These are phyloP conservation scores for Nemopilema nomurai DNA, from an alignment of 30 jellyfish, hydroid and myxozoan genomes.

Conservation along the genomic window DNA sequence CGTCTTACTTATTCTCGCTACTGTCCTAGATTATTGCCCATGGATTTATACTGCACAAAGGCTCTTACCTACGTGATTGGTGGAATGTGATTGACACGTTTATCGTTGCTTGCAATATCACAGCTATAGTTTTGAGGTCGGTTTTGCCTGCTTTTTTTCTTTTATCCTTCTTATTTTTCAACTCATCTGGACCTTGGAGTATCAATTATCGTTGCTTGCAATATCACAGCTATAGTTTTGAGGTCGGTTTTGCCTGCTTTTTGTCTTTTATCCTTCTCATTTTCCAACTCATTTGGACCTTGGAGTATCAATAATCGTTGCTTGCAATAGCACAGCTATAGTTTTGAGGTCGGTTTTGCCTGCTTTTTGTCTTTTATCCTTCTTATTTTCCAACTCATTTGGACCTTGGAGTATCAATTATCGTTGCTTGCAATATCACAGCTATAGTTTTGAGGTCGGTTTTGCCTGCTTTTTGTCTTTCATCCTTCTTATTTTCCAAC, in stretches of 20 bases:
- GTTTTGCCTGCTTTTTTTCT: not conserved
- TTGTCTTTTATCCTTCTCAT: not conserved
- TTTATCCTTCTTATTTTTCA: not conserved
- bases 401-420: too few relatives aligned
- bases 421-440: constrained; percentile 92
- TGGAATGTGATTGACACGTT: constrained; percentile 92
- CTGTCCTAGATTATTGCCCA: constrained; percentile 53
- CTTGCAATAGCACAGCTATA: constrained; percentile 92
- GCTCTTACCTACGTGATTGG: constrained; percentile 91
- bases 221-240: constrained; percentile 87
- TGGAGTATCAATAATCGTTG: too few relatives aligned
- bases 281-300: too few relatives aligned
- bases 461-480: not conserved
- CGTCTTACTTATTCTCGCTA: too few relatives aligned
- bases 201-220: constrained; percentile 93
- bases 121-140: constrained; percentile 90
- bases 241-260: constrained; percentile 40
- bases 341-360: constrained; percentile 63
- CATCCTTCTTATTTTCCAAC: not conserved
- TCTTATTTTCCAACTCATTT: not conserved
- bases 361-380: not conserved
- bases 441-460: constrained; percentile 86
- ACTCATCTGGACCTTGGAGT: too few relatives aligned
- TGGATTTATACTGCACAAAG: constrained; percentile 86
- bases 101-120: constrained; percentile 91